A percentile compares a stretch with the other conserved stretches of the same genome.
These are phyloP conservation scores for Diplodus puntazzo DNA, from an alignment of 2,797 vertebrate species.

Conservation along the genomic window DNA sequence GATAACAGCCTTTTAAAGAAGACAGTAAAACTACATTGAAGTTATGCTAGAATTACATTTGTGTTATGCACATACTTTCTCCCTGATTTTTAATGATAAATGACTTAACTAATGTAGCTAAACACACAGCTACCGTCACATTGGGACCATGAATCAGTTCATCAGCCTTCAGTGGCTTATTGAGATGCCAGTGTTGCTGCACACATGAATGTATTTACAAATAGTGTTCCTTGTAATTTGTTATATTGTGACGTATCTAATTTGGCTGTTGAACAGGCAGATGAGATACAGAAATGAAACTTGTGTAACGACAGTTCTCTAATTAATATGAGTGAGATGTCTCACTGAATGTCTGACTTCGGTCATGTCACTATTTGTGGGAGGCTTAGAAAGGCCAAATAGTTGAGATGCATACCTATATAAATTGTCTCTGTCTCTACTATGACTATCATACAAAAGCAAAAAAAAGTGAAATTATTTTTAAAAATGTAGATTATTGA, in stretches of 20 bases:
- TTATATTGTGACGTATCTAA: neutral
- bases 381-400: neutral
- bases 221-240: neutral
- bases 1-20: neutral
- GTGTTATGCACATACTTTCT: neutral
- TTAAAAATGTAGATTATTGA: neutral
- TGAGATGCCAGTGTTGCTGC: neutral
- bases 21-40: neutral
- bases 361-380: neutral
- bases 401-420: neutral
- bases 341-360: neutral
- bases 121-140: neutral
- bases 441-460: neutral
- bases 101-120: neutral
- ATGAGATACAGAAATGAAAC: neutral
- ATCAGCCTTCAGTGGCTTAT: neutral
- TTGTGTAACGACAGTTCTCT: neutral
- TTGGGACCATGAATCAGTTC: neutral
- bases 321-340: neutral
- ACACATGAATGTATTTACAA: neutral
- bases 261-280: no score
- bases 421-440: neutral
- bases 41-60: neutral
- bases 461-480: neutral
- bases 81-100: neutral